Percentiles rank a stretch among this genome's conserved stretches.
Evolutionary conservation across 1,140 invertebrate genomes (phyloP).

Genomic region (Lerema accius): DNA sequence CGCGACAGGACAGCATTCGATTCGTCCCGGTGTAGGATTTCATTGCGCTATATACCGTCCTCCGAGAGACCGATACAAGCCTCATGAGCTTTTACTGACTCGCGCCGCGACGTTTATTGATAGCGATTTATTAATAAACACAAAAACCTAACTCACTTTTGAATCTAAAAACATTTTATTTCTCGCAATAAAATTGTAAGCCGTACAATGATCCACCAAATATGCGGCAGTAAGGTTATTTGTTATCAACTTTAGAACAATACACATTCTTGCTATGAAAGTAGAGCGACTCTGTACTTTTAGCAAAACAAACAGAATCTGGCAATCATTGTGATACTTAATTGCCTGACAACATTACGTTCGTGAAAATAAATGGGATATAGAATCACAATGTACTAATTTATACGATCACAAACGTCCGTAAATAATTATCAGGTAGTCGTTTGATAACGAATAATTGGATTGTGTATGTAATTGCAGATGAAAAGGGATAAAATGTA

Average conservation of each 20-base stretch:
- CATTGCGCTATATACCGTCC: slow-evolving; percentile 72
- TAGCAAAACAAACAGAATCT: background rate
- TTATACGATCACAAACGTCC: too few relatives aligned
- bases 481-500: too few relatives aligned
- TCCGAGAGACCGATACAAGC: slow-evolving; percentile 51
- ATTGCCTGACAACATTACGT: too few relatives aligned
- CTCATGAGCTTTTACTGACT: slow-evolving; percentile 57
- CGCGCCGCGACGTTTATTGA: slow-evolving; percentile 63
- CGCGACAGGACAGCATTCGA: slow-evolving; percentile 77
- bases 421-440: too few relatives aligned
- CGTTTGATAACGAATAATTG: too few relatives aligned
- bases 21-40: slow-evolving; percentile 79
- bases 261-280: background rate
- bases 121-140: slow-evolving; percentile 65
- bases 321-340: too few relatives aligned
- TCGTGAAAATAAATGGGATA: too few relatives aligned
- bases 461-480: too few relatives aligned
- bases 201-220: slow-evolving; percentile 1
- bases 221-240: slow-evolving; percentile 17
- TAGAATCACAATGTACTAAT: too few relatives aligned
- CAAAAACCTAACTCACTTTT: slow-evolving; percentile 48
- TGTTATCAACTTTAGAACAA: background rate
- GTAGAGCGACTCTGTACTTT: background rate
- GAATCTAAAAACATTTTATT: slow-evolving; percentile 14
- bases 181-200: background rate